Percentiles rank a stretch among this genome's conserved stretches.
phyloP scores from a whole-genome alignment of 2,113 vertebrate genomes.

The Microcebus ravelobensis region DNA sequence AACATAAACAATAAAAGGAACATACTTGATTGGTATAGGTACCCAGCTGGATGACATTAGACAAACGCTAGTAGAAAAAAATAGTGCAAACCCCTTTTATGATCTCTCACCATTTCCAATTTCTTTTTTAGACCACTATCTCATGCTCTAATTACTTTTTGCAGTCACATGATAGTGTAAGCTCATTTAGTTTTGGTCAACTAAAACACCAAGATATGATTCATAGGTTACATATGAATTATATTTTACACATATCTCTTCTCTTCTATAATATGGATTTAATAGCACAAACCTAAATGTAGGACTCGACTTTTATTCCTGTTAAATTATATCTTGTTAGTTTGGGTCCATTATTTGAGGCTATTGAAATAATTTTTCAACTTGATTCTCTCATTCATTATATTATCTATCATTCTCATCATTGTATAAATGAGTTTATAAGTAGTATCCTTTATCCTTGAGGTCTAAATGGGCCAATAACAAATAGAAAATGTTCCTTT shows the following conservation, averaged over 20 bases:
- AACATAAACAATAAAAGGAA: background rate
- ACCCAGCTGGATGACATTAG: background rate
- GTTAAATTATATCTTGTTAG: constrained; percentile 64
- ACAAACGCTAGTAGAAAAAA: background rate
- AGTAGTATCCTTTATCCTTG: constrained; percentile 59
- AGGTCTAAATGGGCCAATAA: constrained; percentile 65
- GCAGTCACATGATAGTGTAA: constrained; percentile 34
- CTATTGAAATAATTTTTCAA: constrained; percentile 63
- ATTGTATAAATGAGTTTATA: constrained; percentile 62
- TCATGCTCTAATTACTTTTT: constrained; percentile 42
- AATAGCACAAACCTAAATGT: constrained; percentile 28
- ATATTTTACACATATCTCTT: constrained; percentile 32
- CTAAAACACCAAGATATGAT: constrained; percentile 15
- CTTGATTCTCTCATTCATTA: constrained; percentile 64
- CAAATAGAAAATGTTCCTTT: constrained; percentile 70
- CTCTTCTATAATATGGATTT: constrained; percentile 36
- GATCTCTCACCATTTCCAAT: background rate
- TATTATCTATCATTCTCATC: constrained; percentile 53
- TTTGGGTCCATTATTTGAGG: constrained; percentile 61
- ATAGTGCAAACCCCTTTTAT: background rate
- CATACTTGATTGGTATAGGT: background rate
- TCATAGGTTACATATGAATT: constrained; percentile 44
- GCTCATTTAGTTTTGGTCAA: background rate
- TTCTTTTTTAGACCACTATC: background rate
- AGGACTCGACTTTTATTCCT: constrained; percentile 33